Evolutionary conservation across 2,113 vertebrate genomes (phyloP).

Genomic region (Protobothrops mucrosquamatus): DNA sequence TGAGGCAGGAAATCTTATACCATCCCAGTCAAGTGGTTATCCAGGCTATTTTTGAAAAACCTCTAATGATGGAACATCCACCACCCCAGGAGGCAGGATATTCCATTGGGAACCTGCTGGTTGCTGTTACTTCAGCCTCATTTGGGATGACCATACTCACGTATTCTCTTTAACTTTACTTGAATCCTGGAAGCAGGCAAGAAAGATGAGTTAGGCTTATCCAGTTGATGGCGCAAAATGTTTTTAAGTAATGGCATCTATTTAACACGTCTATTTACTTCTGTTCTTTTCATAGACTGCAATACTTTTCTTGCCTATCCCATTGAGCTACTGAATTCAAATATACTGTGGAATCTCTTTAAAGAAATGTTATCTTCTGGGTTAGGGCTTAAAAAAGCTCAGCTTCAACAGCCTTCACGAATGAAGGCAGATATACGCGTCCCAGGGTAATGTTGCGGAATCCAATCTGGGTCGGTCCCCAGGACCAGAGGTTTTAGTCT

Average conservation of each 20-base stretch:
- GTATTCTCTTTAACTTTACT: neutral
- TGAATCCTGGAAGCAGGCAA: neutral
- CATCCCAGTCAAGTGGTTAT: neutral
- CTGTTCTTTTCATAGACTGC: neutral
- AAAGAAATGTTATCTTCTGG: neutral
- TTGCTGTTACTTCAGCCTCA: neutral
- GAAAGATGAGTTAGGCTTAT: neutral
- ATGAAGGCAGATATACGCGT: neutral
- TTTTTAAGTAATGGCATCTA: no score
- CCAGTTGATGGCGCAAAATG: no score
- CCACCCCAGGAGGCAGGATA: neutral
- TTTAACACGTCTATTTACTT: neutral
- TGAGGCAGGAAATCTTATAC: neutral
- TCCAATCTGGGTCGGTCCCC: neutral
- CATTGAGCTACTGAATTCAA: neutral
- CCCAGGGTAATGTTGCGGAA: neutral
- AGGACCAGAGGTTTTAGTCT: neutral
- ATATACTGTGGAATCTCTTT: neutral
- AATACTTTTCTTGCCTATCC: neutral
- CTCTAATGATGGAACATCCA: no score
- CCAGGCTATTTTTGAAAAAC: neutral
- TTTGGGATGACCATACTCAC: neutral
- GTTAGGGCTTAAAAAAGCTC: neutral
- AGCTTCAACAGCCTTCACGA: neutral
- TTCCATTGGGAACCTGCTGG: neutral